Base-by-base conservation (phyloP, 2,797 vertebrate species). In the Melopsittacus undulatus region DNA sequence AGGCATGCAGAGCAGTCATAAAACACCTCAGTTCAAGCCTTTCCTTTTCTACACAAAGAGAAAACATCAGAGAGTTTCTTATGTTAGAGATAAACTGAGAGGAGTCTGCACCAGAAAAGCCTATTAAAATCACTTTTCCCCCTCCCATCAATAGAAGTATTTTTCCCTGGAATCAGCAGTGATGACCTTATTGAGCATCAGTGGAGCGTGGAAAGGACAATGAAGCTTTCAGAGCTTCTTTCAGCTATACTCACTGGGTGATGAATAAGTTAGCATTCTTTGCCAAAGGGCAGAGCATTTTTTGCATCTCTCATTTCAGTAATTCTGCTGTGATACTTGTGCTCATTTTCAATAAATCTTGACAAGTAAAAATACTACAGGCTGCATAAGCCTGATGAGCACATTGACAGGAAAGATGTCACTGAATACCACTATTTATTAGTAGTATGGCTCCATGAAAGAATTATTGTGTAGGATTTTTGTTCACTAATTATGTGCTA, bases 401-500 rank as follows among this genome's bases (percentile, higher is more conserved):
- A 0, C 40, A 34, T 36, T 87, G 90, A 94, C 68, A 75, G 34
- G 22, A 80, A 96, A 80, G 72, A 93, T 94, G 86, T 83, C 93
- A 91, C 78, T 87, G 78, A 89, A 68, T 87, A 72, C 68, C 83
- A 89, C 72, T 92, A 77, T 87, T 87, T 92, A 87, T 94, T 92
- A 91, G 52, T 38, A 89, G 23, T 46, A 56, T 61, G 48, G 57
- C 72, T 96, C 59, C 42, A 42, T 52, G 63, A 46, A 94, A 89
- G 77, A 95, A 95, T 83, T 87, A 80, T 85, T 92, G n/a, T 91
- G 78, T 54, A 76, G 92, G 74, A 92, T 89, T 95, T 94, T 89
- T 91, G 68, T 94, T 96, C 83, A 80, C 80, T 96, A 96, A 94
- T 96, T 95, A 91, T 68, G 72, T 89, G 80, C 74, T 97, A 92